phyloP scores from a whole-genome alignment of 2,113 vertebrate species.

The Brachyhypopomus occidentalis region DNA sequence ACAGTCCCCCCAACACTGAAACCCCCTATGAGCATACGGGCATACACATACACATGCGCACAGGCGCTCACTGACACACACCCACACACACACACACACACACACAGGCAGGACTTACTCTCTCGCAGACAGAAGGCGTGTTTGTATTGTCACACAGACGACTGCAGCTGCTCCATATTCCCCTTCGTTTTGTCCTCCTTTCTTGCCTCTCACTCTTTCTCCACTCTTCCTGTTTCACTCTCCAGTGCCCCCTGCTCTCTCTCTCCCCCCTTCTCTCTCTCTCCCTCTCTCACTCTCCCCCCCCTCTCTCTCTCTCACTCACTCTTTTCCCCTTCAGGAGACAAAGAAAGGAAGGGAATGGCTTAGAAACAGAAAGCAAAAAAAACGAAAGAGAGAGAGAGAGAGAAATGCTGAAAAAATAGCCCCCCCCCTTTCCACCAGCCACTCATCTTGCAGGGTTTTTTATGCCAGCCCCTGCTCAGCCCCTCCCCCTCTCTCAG shows the following conservation, averaged over 20 bases:
- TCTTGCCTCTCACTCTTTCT: slow-evolving; percentile 23
- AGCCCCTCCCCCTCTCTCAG: slow-evolving; percentile 44
- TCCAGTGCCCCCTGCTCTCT: slow-evolving; percentile 22
- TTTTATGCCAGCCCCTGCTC: slow-evolving; percentile 9
- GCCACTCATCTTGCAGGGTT: slow-evolving; percentile 41
- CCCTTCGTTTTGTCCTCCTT: slow-evolving; percentile 1
- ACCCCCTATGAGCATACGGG: background rate
- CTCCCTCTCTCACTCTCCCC: slow-evolving; percentile 24
- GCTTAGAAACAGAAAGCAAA: slow-evolving; percentile 37
- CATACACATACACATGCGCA: background rate
- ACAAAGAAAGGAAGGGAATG: slow-evolving; percentile 66
- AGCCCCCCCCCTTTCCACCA: slow-evolving; percentile 56
- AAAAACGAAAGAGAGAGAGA: too few species aligned
- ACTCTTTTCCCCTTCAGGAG: slow-evolving; percentile 51
- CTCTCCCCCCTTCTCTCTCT: background rate
- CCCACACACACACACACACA: too few species aligned
- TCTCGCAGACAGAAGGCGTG: slow-evolving; percentile 25
- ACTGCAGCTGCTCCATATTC: slow-evolving; percentile 40
- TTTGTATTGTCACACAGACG: slow-evolving; percentile 45
- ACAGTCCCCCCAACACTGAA: slow-evolving; percentile 50
- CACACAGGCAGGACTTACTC: slow-evolving; percentile 64
- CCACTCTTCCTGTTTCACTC: slow-evolving; percentile 31
- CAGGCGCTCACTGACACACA: background rate
- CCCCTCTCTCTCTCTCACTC: slow-evolving; percentile 38
- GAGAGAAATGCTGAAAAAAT: slow-evolving; percentile 28